A percentile compares a stretch with the other conserved stretches of the same genome.
These are phyloP conservation scores for Amphiprion clarkii DNA, from an alignment of 2,797 vertebrate genomes.

Conservation along the genomic window DNA sequence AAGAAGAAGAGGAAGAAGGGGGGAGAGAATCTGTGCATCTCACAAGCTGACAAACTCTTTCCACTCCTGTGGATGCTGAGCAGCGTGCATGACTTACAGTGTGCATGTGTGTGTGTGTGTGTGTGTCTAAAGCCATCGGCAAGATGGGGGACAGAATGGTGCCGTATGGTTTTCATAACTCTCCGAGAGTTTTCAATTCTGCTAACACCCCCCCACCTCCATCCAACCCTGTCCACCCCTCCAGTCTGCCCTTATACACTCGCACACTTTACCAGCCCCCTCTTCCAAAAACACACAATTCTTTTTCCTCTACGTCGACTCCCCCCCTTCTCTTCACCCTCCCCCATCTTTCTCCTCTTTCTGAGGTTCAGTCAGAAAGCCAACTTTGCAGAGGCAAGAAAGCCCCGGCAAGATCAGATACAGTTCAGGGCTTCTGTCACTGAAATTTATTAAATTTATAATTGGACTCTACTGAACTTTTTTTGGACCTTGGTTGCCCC, in stretches of 20 bases:
- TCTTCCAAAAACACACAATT: constrained; percentile 81
- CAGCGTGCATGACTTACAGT: constrained; percentile 32
- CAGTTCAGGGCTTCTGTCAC: constrained; percentile 47
- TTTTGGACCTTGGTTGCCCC: constrained; percentile 33
- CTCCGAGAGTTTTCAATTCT: constrained; percentile 64
- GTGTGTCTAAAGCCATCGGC: constrained; percentile 57
- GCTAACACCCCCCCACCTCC: constrained; percentile 13
- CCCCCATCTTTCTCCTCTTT: constrained; percentile 63
- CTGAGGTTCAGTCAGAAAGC: constrained; percentile 72
- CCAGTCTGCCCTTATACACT: constrained; percentile 58
- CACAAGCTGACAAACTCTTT: constrained; percentile 74
- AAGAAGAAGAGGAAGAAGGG: background rate
- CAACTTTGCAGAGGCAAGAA: constrained; percentile 72
- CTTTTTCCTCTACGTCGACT: constrained; percentile 81
- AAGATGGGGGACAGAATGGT: constrained; percentile 66
- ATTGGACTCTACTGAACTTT: constrained; percentile 37
- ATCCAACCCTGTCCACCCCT: constrained; percentile 47
- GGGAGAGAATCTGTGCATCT: constrained; percentile 51
- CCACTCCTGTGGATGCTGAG: constrained; percentile 73
- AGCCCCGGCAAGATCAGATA: constrained; percentile 64
- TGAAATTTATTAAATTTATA: constrained; percentile 41
- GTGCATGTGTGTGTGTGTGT: background rate
- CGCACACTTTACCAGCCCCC: constrained; percentile 74
- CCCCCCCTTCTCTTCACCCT: constrained; percentile 43
- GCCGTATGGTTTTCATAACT: constrained; percentile 84